Percentiles rank a stretch among this genome's conserved stretches.
Evolutionary conservation across 2,113 vertebrate species (phyloP).

Genomic region (Dipodomys stephensi): DNA sequence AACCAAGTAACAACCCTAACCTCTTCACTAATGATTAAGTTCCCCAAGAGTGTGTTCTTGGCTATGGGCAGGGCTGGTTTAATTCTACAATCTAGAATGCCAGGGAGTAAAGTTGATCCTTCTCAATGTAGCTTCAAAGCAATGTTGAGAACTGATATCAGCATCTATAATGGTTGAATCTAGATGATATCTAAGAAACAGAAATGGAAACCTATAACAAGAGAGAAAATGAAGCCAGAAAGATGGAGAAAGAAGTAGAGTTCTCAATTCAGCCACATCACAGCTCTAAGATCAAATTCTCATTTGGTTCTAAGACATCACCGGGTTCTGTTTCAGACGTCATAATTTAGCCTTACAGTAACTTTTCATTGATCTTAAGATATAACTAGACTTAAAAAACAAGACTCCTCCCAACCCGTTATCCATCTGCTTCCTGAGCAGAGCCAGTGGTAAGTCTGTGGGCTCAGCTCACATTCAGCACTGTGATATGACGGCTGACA

Average conservation of each 20-base stretch:
- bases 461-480: not conserved
- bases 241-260: not conserved
- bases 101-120: not conserved
- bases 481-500: slow-evolving; percentile 30
- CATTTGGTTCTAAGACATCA: not conserved
- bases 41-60: not conserved
- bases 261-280: not conserved
- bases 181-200: not conserved
- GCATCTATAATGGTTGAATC: not conserved
- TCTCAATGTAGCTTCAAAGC: not conserved
- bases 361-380: not conserved
- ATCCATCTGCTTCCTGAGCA: not conserved
- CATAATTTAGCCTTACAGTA: not conserved
- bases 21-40: not conserved
- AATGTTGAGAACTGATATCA: not conserved
- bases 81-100: not conserved
- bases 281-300: not conserved
- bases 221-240: not conserved
- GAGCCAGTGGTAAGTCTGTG: not conserved
- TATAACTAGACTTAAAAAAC: too few species aligned
- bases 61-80: not conserved
- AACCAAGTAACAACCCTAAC: too few species aligned
- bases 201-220: not conserved
- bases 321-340: not conserved
- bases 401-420: not conserved